A percentile compares a stretch with the other conserved stretches of the same genome.
Conservation (phyloP, 1,140 invertebrate genomes). For the Protaetia brevitarsis region DNA sequence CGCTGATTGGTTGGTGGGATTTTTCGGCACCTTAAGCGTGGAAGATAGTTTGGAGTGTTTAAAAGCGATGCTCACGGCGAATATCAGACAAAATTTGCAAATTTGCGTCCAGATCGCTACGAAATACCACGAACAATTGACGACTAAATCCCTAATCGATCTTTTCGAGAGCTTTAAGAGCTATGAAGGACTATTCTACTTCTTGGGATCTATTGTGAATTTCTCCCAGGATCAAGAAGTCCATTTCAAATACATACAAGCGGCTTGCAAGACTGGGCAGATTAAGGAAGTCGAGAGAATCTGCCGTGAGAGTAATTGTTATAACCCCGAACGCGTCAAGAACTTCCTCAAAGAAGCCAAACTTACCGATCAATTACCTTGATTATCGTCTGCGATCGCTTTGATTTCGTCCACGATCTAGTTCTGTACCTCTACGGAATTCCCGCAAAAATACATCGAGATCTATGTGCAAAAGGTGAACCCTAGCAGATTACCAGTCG, state of each 20-base stretch:
- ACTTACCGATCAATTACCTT: slow-evolving; percentile 95
- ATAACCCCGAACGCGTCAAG: slow-evolving; percentile 97
- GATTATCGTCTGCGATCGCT: slow-evolving; percentile 99
- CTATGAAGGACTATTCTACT: slow-evolving; percentile 97
- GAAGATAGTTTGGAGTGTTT: slow-evolving; percentile 98
- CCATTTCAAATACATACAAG: slow-evolving; percentile 99
- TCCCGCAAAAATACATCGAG: slow-evolving; percentile 98
- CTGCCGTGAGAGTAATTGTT: slow-evolving; percentile 98
- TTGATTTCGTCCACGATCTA: slow-evolving; percentile 99
- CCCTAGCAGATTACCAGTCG: slow-evolving; percentile 94
- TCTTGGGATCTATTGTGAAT: slow-evolving; percentile 98
- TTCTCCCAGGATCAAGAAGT: slow-evolving; percentile 99
- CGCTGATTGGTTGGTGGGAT: slow-evolving; percentile 97
- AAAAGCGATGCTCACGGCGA: slow-evolving; percentile 97
- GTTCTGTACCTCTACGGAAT: slow-evolving; percentile 98
- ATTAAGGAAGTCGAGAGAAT: slow-evolving; percentile 99
- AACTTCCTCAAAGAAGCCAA: slow-evolving; percentile 99
- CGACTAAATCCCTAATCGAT: slow-evolving; percentile 95
- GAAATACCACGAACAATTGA: slow-evolving; percentile 98
- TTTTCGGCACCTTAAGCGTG: slow-evolving; percentile 96
- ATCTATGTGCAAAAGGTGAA: slow-evolving; percentile 99
- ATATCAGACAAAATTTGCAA: slow-evolving; percentile 97
- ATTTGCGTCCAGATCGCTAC: slow-evolving; percentile 97
- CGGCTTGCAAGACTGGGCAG: slow-evolving; percentile 88
- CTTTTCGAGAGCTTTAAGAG: slow-evolving; percentile 99